phyloP scores from a whole-genome alignment of 2,113 vertebrate genomes.

The Sylvietta virens region DNA sequence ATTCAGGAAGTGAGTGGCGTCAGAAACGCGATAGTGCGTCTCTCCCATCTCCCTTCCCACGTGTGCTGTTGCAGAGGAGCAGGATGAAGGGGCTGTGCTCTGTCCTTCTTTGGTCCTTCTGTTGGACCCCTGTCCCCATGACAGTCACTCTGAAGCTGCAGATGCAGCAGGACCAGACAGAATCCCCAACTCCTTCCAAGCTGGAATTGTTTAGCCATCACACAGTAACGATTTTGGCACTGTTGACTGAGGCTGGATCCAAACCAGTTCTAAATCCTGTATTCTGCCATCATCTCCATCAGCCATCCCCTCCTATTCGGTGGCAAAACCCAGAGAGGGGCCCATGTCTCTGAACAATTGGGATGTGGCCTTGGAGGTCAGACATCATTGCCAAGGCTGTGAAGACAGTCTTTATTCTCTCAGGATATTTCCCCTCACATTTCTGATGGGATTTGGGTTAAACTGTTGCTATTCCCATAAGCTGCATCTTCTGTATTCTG shows the following conservation, averaged over 20 bases:
- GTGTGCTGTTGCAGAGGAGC: neutral
- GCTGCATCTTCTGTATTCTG: neutral
- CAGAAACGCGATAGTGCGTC: accelerated
- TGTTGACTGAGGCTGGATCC: neutral
- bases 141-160: neutral
- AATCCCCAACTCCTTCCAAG: neutral
- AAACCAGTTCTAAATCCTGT: neutral
- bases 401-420: neutral
- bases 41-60: neutral
- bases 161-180: neutral
- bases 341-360: neutral
- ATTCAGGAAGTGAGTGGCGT: neutral
- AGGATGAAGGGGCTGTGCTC: neutral
- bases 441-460: neutral
- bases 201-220: neutral
- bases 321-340: neutral
- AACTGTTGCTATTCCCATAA: neutral
- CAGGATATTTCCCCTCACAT: neutral
- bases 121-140: neutral
- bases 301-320: neutral
- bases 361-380: neutral
- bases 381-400: neutral
- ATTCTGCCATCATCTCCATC: neutral
- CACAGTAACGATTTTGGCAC: neutral
- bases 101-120: neutral